Base-by-base conservation (phyloP, 2,888 invertebrate genomes). In the Deladenus siricidicola region DNA sequence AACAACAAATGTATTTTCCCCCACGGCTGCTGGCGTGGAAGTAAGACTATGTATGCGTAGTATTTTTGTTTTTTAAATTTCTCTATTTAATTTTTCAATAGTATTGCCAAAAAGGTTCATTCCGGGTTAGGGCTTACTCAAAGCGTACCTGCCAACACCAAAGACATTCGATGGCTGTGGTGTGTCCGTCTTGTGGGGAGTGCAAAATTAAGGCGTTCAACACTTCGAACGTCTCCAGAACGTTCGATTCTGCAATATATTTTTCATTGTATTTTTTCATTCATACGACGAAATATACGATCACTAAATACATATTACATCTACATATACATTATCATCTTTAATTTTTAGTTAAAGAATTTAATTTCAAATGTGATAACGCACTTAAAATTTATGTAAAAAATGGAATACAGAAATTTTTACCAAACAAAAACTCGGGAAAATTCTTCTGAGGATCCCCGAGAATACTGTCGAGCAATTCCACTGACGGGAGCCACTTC, bases 131-230 rank as follows among this genome's bases (percentile, higher is more conserved):
- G 26, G 23, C 29, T 23, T 42, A 21, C 21, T 55, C 39, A 54
- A 60, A 48, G 28, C 51, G 3, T n/a, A 60, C 59, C 60, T 65
- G 65, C 60, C 64, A 65, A 30, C 64, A 65, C 53, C 56, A 64
- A 28, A 64, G 64, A 30, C 64, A 65, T 30, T 64, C 63, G 10
- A 64, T 39, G 21, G 48, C 63, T 14, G 58, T 48, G 23, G 48
- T 51, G 43, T 64, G 52, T 6, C 64, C 64, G 47, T 57, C 26
- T 2, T 61, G 48, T 42, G 48, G 49, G 6, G 49, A 30, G 3
- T 34, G 24, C n/a, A 50, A 29, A 4, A 63, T 45, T 39, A 62
- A 30, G 14, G 29, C 43, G 45, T 52, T 56, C 17, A 63, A 45
- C 43, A 63, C 23, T 23, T 56, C 50, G 30, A 63, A 23, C n/a